Evolutionary conservation across 2,113 vertebrate genomes (phyloP).

Genomic region (Engystomops pustulosus): DNA sequence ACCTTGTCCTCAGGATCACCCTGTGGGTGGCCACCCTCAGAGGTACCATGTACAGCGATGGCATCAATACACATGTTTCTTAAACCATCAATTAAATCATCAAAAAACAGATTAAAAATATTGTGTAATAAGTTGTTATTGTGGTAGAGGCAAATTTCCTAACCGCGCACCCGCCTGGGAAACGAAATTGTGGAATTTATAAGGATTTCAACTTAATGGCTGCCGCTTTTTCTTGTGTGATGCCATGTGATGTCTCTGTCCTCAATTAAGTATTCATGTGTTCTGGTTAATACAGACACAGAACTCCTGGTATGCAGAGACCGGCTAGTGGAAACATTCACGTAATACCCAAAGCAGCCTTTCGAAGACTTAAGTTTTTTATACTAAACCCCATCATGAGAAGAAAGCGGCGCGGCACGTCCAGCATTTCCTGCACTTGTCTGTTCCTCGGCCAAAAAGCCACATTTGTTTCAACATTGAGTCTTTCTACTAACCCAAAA

Average conservation of each 20-base stretch:
- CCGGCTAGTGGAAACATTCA: slow-evolving; percentile 35
- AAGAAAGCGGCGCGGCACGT: neutral
- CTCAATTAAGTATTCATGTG: slow-evolving; percentile 54
- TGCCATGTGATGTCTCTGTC: slow-evolving; percentile 24
- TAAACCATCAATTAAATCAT: slow-evolving; percentile 13
- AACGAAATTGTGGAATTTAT: slow-evolving; percentile 27
- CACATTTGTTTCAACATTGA: neutral
- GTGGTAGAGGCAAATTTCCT: slow-evolving; percentile 8
- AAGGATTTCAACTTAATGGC: neutral
- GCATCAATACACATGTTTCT: slow-evolving; percentile 21
- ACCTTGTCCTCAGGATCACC: neutral
- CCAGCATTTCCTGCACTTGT: neutral
- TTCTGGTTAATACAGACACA: slow-evolving; percentile 38
- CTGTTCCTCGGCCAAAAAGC: slow-evolving; percentile 6
- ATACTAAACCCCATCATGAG: neutral
- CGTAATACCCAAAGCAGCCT: slow-evolving; percentile 29
- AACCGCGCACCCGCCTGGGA: slow-evolving; percentile 14
- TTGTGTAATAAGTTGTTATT: slow-evolving; percentile 28
- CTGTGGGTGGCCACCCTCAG: neutral
- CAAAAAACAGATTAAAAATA: slow-evolving; percentile 9
- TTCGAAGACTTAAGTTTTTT: neutral
- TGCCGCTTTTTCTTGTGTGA: slow-evolving; percentile 1
- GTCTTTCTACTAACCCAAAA: neutral
- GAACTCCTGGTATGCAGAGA: slow-evolving; percentile 35
- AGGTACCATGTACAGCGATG: neutral